Percentiles rank a stretch among this genome's conserved stretches.
These are phyloP conservation scores for Nemapogon koenigi DNA, from an alignment of 2,888 invertebrate genomes.

Conservation along the genomic window DNA sequence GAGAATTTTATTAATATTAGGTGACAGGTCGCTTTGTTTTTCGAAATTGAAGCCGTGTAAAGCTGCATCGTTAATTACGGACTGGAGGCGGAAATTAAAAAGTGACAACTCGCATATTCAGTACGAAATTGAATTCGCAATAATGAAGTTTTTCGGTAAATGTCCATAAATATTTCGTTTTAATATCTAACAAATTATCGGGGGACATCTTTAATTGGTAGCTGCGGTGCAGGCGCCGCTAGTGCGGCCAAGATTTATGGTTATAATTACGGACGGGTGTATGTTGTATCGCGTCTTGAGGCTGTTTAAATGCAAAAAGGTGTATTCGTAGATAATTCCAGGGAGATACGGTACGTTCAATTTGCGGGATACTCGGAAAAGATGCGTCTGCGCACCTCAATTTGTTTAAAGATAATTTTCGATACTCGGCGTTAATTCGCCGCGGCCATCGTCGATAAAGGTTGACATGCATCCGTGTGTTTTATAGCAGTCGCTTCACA, in stretches of 20 bases:
- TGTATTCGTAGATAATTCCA: conserved; percentile 13
- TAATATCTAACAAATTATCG: conserved; percentile 8
- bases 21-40: neutral
- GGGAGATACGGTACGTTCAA: conserved; percentile 13
- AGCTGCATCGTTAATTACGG: no score
- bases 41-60: no score
- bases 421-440: conserved; percentile 12
- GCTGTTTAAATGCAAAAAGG: conserved; percentile 14
- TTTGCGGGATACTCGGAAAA: conserved; percentile 12
- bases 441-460: conserved; percentile 12
- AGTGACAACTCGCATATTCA: no score
- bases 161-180: conserved; percentile 5
- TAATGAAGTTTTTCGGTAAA: conserved; percentile 8
- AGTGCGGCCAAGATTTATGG: conserved; percentile 24
- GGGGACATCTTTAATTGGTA: conserved; percentile 5
- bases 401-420: conserved; percentile 15
- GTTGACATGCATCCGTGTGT: conserved; percentile 8
- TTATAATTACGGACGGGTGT: conserved; percentile 20
- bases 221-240: conserved; percentile 3
- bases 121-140: conserved; percentile 6
- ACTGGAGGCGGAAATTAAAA: no score
- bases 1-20: neutral
- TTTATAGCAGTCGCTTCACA: conserved; percentile 7
- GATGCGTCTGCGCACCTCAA: conserved; percentile 12
- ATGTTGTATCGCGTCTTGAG: conserved; percentile 9